These are phyloP conservation scores for Drosophila colorata DNA, from an alignment of 2,888 invertebrate genomes.

Conservation along the genomic window DNA sequence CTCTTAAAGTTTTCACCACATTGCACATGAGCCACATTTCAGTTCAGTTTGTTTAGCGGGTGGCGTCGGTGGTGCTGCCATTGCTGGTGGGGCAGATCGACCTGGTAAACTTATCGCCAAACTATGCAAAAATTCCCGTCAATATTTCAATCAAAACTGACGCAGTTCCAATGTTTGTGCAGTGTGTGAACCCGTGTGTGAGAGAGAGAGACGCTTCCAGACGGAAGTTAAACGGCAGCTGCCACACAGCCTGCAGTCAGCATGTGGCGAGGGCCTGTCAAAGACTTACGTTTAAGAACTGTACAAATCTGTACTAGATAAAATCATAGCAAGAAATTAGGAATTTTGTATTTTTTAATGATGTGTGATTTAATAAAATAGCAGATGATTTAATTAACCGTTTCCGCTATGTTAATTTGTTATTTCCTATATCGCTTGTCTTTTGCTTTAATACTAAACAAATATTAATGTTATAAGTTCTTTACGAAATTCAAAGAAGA, in stretches of 20 bases:
- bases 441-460: too few species aligned
- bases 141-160: conserved; percentile 76
- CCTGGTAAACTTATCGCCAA: conserved; percentile 50
- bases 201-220: conserved; percentile 20
- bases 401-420: too few species aligned
- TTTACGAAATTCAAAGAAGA: too few species aligned
- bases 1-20: conserved; percentile 66
- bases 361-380: too few species aligned
- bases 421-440: too few species aligned
- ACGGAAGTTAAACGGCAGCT: conserved; percentile 62
- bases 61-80: background rate
- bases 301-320: background rate
- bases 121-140: conserved; percentile 75
- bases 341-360: too few species aligned
- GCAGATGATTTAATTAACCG: too few species aligned
- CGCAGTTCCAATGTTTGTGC: conserved; percentile 33
- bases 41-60: conserved; percentile 36
- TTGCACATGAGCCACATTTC: conserved; percentile 54
- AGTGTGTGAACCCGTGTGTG: conserved; percentile 1
- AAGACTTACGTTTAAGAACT: background rate
- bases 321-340: background rate
- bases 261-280: conserved; percentile 24
- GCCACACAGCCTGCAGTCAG: conserved; percentile 34
- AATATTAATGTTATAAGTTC: too few species aligned
- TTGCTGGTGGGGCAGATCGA: conserved; percentile 2